phyloP scores from a whole-genome alignment of 2,888 invertebrate species.

The Nudaria mundana region DNA sequence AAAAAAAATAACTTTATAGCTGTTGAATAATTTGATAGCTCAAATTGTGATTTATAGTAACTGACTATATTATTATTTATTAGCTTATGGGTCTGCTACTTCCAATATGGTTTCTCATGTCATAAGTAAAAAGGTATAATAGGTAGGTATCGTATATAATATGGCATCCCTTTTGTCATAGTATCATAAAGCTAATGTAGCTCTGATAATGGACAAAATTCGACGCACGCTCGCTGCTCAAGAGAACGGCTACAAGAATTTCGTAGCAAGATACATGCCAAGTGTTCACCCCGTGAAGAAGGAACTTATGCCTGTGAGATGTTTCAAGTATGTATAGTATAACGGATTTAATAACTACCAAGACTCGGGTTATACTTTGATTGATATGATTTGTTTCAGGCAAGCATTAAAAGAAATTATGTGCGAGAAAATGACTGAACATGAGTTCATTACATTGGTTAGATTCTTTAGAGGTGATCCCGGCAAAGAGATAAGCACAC shows the following conservation, averaged over 20 bases:
- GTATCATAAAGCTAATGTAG: conserved; percentile 88
- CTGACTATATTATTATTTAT: no score
- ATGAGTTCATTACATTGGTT: conserved; percentile 89
- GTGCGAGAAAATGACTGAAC: conserved; percentile 87
- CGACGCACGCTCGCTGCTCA: conserved; percentile 83
- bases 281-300: conserved; percentile 56
- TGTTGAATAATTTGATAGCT: no score
- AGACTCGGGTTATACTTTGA: no score
- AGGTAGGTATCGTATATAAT: not conserved
- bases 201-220: conserved; percentile 87
- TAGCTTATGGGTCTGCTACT: no score
- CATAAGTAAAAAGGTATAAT: no score
- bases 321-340: conserved; percentile 65
- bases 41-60: no score
- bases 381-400: conserved; percentile 52
- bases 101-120: no score
- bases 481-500: conserved; percentile 66
- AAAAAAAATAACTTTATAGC: no score
- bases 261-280: conserved; percentile 85
- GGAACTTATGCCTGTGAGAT: conserved; percentile 67
- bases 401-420: conserved; percentile 84
- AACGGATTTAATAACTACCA: no score
- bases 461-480: conserved; percentile 85
- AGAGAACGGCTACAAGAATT: conserved; percentile 86
- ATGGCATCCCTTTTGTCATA: conserved; percentile 35